Evolutionary conservation across 2,113 vertebrate genomes (phyloP).

Genomic region (Aramus guarauna): DNA sequence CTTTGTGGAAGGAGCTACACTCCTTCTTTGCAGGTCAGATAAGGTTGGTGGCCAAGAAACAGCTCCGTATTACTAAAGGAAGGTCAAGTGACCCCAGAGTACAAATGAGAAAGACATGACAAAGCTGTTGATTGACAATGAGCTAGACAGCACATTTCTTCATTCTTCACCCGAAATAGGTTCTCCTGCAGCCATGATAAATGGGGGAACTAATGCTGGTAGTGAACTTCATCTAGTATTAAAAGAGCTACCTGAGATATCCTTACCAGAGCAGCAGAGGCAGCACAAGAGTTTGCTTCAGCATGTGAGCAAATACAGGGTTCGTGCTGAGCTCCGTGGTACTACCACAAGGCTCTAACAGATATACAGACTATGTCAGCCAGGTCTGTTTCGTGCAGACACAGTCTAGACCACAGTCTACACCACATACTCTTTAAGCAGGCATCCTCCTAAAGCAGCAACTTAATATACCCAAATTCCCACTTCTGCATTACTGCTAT

Average conservation of each 20-base stretch:
- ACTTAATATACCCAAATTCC: not conserved
- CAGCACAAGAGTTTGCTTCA: not conserved
- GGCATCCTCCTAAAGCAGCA: not conserved
- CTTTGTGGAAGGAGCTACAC: not conserved
- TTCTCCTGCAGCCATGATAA: not conserved
- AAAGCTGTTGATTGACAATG: not conserved
- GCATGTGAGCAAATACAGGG: not conserved
- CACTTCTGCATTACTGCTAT: not conserved
- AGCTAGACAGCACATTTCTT: not conserved
- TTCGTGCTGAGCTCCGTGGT: not conserved
- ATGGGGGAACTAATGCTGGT: not conserved
- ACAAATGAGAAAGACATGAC: not conserved
- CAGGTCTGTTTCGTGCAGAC: not conserved
- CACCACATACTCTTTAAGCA: not conserved
- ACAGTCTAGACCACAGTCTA: not conserved
- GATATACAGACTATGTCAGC: not conserved
- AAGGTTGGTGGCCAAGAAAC: not conserved
- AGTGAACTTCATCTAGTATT: not conserved
- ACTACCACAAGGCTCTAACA: not conserved
- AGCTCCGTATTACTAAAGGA: not conserved
- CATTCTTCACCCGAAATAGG: not conserved
- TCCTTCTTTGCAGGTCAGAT: not conserved
- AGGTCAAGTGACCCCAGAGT: not conserved
- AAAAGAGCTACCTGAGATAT: not conserved
- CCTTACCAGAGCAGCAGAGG: not conserved